A percentile compares a stretch with the other conserved stretches of the same genome.
Conservation (phyloP, 1,140 invertebrate species). For the Artemia franciscana region DNA sequence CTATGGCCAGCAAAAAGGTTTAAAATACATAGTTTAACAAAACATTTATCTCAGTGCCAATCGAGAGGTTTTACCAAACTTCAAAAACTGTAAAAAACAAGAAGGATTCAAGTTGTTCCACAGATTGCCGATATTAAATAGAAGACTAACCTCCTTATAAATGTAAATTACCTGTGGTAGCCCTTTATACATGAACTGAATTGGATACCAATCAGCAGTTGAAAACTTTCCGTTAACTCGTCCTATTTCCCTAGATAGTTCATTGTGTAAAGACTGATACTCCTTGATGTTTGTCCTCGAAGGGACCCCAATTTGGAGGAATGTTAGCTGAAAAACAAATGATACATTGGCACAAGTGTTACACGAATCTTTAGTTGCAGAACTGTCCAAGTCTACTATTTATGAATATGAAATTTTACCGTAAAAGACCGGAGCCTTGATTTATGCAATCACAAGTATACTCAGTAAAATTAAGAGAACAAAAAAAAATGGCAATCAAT, state of each 20-base stretch:
- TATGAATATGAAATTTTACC: conserved; percentile 11
- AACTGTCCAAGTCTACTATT: not conserved
- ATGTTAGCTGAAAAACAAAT: not conserved
- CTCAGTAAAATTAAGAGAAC: too few species aligned
- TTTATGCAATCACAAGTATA: too few species aligned
- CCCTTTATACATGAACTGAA: conserved; percentile 22
- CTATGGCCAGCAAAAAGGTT: too few species aligned
- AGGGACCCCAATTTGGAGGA: conserved; percentile 20
- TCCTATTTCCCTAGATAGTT: conserved; percentile 22
- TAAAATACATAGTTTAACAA: too few species aligned
- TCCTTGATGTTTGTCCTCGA: conserved; percentile 24
- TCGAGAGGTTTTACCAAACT: too few species aligned
- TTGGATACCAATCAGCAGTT: conserved; percentile 23
- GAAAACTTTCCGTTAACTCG: conserved; percentile 22
- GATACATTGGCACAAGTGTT: not conserved
- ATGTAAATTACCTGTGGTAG: conserved; percentile 7
- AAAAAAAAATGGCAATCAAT: too few species aligned
- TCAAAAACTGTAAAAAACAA: too few species aligned
- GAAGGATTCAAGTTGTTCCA: too few species aligned
- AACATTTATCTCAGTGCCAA: too few species aligned
- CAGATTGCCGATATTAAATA: too few species aligned
- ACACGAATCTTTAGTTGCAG: not conserved
- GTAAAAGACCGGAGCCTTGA: conserved; percentile 16
- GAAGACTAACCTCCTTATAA: too few species aligned
- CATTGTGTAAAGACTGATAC: conserved; percentile 23